phyloP scores from a whole-genome alignment of 2,888 invertebrate genomes.

The Coelogynopora nodosa region DNA sequence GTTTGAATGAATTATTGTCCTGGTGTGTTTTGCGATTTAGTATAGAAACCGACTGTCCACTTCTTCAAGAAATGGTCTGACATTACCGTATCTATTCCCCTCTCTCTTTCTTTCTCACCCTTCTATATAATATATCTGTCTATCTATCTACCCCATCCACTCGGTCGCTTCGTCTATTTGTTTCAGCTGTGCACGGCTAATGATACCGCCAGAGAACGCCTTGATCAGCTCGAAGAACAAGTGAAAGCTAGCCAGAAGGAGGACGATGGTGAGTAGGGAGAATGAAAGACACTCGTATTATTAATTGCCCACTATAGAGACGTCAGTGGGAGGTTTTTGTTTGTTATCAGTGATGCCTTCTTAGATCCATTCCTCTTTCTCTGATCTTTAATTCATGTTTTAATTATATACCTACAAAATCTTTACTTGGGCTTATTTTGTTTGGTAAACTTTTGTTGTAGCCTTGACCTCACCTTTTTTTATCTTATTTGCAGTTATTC shows the following conservation, averaged over 20 bases:
- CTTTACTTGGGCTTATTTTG: neutral
- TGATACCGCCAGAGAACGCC: neutral
- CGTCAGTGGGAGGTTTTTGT: too few species aligned
- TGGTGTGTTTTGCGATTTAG: too few species aligned
- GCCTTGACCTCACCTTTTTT: too few species aligned
- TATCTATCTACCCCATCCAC: too few species aligned
- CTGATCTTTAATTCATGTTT: neutral
- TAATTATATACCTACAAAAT: neutral
- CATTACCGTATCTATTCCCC: neutral
- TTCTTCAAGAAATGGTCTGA: neutral
- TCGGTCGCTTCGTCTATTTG: neutral
- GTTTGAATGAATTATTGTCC: too few species aligned
- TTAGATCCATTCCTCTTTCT: too few species aligned
- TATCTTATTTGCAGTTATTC: neutral
- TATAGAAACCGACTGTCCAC: neutral
- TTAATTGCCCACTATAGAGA: too few species aligned
- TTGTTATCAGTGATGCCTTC: too few species aligned
- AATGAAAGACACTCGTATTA: too few species aligned
- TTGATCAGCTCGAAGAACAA: neutral
- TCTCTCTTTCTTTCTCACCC: neutral
- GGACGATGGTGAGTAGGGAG: neutral
- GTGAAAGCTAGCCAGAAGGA: neutral
- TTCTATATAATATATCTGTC: neutral
- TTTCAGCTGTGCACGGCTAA: neutral
- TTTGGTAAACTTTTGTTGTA: too few species aligned